Evolutionary conservation across 2,888 invertebrate genomes (phyloP), one percentile per base, ranked within the genome.

Genomic region (Scaptomyza polygonia): DNA sequence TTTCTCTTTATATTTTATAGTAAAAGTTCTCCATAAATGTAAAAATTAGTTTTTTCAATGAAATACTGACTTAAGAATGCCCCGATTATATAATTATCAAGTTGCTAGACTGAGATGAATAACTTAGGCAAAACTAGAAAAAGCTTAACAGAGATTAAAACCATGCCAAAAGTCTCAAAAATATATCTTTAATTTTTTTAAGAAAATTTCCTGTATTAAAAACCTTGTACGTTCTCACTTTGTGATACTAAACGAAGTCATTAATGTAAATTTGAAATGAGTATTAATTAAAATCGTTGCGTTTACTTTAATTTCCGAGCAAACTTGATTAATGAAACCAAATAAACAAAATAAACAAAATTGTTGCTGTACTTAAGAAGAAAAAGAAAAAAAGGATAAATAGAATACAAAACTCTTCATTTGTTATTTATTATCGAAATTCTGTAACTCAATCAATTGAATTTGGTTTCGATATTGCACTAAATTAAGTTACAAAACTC

Each of bases 381-480:
- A 5, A 0, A n/a, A 4, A 34, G 16, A 32, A 30, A 16, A 5
- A 11, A 48, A 9, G 34, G 25, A 25, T 25, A 5, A 12, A 5
- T 25, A 5, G 14, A 5, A 18, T 6, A 32, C 14, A n/a, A 39
- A 18, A 43, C 34, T 30, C 52, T 36, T 42, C 16, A 16, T 40
- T 21, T 30, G 39, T 12, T 40, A 30, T 32, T 21, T 27, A 42
- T 14, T 43, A 30, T 32, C n/a, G 32, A 45, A 29, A 53, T 59
- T 59, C 14, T 36, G 40, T 58, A 63, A 16, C 44, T 30, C 55
- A 71, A 76, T 56, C 55, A 69, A 82, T 77, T 65, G 77, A 82
- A 82, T 59, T 72, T 81, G 68, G 52, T 58, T 67, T 55, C 64
- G 58, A 74, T 84, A 82, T 82, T 49, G 42, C 72, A 75, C 49